These are phyloP conservation scores for Dromaius novaehollandiae DNA, from an alignment of 2,113 vertebrate species.

Conservation along the genomic window DNA sequence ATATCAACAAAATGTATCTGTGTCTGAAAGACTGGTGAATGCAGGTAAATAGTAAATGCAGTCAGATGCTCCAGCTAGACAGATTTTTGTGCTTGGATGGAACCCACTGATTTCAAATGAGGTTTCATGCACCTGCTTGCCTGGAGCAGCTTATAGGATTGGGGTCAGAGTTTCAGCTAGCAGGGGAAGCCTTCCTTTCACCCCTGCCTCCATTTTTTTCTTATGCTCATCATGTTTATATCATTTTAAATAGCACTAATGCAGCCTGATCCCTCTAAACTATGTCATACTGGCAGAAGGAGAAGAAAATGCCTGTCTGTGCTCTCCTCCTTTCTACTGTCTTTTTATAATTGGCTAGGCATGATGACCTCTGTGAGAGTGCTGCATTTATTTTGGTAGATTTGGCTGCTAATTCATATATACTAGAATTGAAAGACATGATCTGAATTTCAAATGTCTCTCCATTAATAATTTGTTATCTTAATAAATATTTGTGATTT, in stretches of 20 bases:
- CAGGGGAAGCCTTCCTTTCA: background rate
- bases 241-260: slow-evolving; percentile 16
- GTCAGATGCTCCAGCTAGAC: background rate
- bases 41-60: background rate
- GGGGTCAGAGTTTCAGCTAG: slow-evolving; percentile 37
- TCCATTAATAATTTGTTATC: slow-evolving; percentile 28
- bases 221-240: background rate
- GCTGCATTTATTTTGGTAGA: slow-evolving; percentile 35
- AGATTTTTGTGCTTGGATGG: slow-evolving; percentile 26
- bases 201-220: slow-evolving; percentile 21
- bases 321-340: background rate
- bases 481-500: slow-evolving; percentile 54
- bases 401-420: slow-evolving; percentile 34
- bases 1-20: background rate
- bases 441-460: slow-evolving; percentile 45
- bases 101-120: slow-evolving; percentile 28
- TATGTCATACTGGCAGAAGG: background rate
- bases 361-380: slow-evolving; percentile 8
- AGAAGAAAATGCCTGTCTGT: background rate
- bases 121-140: slow-evolving; percentile 16
- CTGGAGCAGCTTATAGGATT: slow-evolving; percentile 49
- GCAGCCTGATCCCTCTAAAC: slow-evolving; percentile 19
- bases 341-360: background rate
- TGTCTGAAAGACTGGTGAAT: background rate
- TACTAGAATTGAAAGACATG: background rate